Evolutionary conservation across 2,888 invertebrate species (phyloP).

Genomic region (Thymelicus acteon): DNA sequence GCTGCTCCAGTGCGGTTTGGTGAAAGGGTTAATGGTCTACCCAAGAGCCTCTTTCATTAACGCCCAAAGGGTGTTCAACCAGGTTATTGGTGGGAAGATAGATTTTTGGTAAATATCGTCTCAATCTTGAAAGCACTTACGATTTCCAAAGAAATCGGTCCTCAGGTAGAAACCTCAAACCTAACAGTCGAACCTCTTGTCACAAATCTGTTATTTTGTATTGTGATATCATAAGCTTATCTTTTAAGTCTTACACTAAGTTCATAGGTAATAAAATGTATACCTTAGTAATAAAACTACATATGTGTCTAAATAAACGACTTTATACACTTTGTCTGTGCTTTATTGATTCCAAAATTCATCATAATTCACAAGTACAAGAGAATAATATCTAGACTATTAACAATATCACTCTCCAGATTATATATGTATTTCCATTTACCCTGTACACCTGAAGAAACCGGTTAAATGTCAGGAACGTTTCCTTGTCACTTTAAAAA

Average conservation of each 20-base stretch:
- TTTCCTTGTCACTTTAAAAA: background rate
- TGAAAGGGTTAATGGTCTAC: too few relatives aligned
- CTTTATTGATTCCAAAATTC: slow-evolving; percentile 18
- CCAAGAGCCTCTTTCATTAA: too few relatives aligned
- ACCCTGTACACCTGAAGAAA: slow-evolving; percentile 50
- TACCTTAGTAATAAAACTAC: background rate
- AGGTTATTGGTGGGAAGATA: too few relatives aligned
- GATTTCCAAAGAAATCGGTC: too few relatives aligned
- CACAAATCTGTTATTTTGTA: background rate
- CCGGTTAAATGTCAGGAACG: background rate
- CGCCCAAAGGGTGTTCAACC: too few relatives aligned
- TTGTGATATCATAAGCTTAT: background rate
- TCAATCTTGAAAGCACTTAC: too few relatives aligned
- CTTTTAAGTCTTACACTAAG: background rate
- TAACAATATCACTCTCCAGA: slow-evolving; percentile 53
- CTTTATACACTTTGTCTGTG: slow-evolving; percentile 15
- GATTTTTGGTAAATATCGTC: too few relatives aligned
- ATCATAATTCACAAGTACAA: slow-evolving; percentile 15
- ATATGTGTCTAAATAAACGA: slow-evolving; percentile 6
- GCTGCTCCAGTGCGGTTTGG: too few relatives aligned
- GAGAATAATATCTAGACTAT: slow-evolving; percentile 40
- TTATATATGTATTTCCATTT: slow-evolving; percentile 45
- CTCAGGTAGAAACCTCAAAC: too few relatives aligned
- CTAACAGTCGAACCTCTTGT: background rate
- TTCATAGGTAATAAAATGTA: background rate